Percentiles rank a stretch among this genome's conserved stretches.
phyloP scores from a whole-genome alignment of 2,113 vertebrate genomes.

The Rhinoderma darwinii region DNA sequence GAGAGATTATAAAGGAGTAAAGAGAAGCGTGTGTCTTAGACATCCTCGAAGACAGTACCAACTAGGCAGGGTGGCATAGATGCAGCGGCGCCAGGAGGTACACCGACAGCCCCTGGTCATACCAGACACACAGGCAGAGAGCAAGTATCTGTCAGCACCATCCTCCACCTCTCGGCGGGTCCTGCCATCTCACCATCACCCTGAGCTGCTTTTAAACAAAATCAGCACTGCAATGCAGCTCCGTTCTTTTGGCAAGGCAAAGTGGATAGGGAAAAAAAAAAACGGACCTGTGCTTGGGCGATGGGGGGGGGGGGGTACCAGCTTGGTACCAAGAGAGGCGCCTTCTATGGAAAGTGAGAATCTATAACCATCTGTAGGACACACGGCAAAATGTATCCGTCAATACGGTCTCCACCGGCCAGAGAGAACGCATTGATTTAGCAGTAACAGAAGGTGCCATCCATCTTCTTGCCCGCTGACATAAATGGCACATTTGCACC shows the following conservation, averaged over 20 bases:
- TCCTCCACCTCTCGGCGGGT: constrained; percentile 43
- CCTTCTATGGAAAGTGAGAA: constrained; percentile 39
- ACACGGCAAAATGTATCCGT: background rate
- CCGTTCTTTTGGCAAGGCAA: constrained; percentile 33
- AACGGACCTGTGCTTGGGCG: background rate
- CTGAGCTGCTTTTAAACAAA: constrained; percentile 29
- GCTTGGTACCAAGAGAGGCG: constrained; percentile 38
- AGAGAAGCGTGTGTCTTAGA: background rate
- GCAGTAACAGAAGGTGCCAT: constrained; percentile 28
- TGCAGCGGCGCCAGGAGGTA: background rate
- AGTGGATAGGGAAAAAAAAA: constrained; percentile 18
- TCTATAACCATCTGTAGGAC: background rate
- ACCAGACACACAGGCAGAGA: constrained; percentile 5
- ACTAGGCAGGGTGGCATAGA: background rate
- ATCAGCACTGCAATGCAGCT: constrained; percentile 66
- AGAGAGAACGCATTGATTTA: constrained; percentile 23
- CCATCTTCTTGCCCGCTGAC: constrained; percentile 15
- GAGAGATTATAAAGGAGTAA: constrained; percentile 48
- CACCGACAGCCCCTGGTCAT: background rate
- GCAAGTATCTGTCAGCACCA: constrained; percentile 15
- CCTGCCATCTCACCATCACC: constrained; percentile 30
- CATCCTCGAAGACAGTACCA: background rate
- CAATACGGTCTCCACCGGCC: constrained; percentile 18
- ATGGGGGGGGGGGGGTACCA: constrained; percentile 10
- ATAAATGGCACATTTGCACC: constrained; percentile 32